These are phyloP conservation scores for Actinia tenebrosa DNA, from an alignment of 64 coral and sea anemone genomes.

Conservation along the genomic window DNA sequence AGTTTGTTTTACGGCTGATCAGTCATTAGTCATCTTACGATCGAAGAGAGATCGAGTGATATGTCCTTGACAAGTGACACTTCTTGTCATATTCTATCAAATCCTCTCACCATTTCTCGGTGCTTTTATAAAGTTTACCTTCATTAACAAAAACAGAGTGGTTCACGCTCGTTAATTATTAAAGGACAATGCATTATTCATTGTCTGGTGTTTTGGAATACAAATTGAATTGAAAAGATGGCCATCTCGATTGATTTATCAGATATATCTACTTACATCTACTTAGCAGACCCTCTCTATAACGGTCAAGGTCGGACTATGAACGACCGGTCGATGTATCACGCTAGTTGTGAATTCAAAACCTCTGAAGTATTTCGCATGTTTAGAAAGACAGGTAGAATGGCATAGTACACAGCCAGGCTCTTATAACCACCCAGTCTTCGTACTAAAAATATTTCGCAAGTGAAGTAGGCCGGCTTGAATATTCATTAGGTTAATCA, in stretches of 20 bases:
- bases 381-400: not conserved
- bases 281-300: not conserved
- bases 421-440: not conserved
- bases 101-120: not conserved
- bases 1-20: slow-evolving; percentile 7
- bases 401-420: not conserved
- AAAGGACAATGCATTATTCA: not conserved
- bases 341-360: not conserved
- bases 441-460: not conserved
- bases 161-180: not conserved
- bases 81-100: not conserved
- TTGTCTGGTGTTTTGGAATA: not conserved
- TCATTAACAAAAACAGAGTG: slow-evolving; percentile 1
- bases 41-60: not conserved
- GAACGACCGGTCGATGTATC: not conserved
- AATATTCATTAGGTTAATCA: not conserved
- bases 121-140: not conserved
- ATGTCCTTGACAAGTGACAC: not conserved
- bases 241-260: not conserved
- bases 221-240: not conserved
- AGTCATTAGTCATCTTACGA: not conserved
- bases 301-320: not conserved
- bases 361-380: not conserved
- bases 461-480: not conserved
- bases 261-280: not conserved